phyloP scores from a whole-genome alignment of 2,113 vertebrate species.

The Silurus glanis region DNA sequence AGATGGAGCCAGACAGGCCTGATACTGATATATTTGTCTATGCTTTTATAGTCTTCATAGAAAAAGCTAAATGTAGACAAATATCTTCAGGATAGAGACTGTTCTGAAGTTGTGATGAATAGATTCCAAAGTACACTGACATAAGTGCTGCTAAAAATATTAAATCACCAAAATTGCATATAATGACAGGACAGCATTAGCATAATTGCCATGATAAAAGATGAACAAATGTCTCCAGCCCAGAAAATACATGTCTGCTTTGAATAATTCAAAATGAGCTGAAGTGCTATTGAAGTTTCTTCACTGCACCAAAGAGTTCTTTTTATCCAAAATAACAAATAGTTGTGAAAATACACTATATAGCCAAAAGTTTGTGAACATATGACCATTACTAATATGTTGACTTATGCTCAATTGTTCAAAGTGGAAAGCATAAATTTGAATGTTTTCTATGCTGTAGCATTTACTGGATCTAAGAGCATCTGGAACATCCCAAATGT shows the following conservation, averaged over 20 bases:
- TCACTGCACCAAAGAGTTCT: not conserved
- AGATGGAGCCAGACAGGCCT: not conserved
- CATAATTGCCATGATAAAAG: conserved; percentile 9
- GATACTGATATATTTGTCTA: not conserved
- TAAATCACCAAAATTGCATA: not conserved
- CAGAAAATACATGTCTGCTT: not conserved
- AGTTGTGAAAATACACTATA: not conserved
- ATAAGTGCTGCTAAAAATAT: conserved; percentile 12
- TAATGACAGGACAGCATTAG: conserved; percentile 19
- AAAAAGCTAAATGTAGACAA: not conserved
- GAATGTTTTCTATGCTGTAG: not conserved
- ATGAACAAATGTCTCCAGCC: not conserved
- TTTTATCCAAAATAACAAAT: not conserved
- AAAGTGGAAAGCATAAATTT: not conserved
- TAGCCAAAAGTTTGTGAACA: not conserved
- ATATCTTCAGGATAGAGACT: not conserved
- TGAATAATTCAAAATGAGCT: not conserved
- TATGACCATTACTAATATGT: not conserved
- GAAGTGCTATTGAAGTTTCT: not conserved
- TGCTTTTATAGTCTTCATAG: not conserved
- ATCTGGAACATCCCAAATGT: not conserved
- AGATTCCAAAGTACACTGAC: conserved; percentile 2
- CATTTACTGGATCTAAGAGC: not conserved
- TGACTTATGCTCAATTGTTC: not conserved
- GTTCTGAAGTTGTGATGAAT: not conserved